A percentile compares a stretch with the other conserved stretches of the same genome.
Evolutionary conservation across 2,888 invertebrate species (phyloP).

Genomic region (Drosophila helvetica): DNA sequence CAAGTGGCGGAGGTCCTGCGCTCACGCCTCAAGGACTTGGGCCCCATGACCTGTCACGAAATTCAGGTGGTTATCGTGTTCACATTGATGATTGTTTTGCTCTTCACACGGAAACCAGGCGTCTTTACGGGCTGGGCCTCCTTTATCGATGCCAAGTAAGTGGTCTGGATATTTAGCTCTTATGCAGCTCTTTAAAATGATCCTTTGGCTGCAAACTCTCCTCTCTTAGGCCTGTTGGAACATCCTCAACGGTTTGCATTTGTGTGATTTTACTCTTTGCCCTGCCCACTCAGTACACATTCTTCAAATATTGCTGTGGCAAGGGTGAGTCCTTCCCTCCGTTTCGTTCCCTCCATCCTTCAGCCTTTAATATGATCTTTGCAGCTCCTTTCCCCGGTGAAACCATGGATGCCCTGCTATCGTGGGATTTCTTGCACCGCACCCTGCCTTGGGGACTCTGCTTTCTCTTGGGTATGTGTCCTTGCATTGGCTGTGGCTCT

Average conservation of each 20-base stretch:
- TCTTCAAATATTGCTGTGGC: conserved; percentile 84
- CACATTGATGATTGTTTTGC: conserved; percentile 89
- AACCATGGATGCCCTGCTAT: conserved; percentile 87
- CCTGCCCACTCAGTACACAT: conserved; percentile 90
- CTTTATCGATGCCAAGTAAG: conserved; percentile 62
- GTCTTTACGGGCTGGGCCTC: conserved; percentile 93
- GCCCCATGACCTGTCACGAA: conserved; percentile 90
- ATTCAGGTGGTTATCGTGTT: conserved; percentile 88
- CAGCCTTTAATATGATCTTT: neutral
- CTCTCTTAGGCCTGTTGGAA: conserved; percentile 55
- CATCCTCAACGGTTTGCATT: conserved; percentile 89
- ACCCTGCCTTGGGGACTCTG: conserved; percentile 95
- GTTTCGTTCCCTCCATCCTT: too few species aligned
- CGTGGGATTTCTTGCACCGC: conserved; percentile 91
- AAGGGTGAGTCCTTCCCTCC: conserved; percentile 52
- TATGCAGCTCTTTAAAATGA: too few species aligned
- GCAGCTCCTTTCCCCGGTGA: conserved; percentile 72
- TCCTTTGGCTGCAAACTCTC: neutral
- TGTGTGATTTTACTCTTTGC: conserved; percentile 92
- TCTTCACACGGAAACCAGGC: conserved; percentile 93
- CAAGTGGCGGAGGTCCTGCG: conserved; percentile 85
- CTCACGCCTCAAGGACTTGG: conserved; percentile 86
- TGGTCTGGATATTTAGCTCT: neutral
- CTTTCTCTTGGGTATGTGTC: conserved; percentile 88
- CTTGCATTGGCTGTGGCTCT: too few species aligned